Percentiles rank a stretch among this genome's conserved stretches.
Evolutionary conservation across 1,140 invertebrate genomes (phyloP).

Genomic region (Leptinotarsa undecemlineata): DNA sequence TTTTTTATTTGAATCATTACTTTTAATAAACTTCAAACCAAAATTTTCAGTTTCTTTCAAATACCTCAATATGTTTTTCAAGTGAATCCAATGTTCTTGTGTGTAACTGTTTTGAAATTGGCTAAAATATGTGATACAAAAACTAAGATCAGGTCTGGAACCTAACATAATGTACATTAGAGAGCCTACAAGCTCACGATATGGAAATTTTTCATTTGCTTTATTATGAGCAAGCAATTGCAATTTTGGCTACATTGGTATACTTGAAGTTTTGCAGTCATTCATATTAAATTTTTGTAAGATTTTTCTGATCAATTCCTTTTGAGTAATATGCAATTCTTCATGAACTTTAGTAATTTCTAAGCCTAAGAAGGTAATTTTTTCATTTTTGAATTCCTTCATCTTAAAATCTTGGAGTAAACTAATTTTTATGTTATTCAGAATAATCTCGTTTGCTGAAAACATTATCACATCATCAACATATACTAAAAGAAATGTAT

Average conservation of each 20-base stretch:
- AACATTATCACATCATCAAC: conserved; percentile 5
- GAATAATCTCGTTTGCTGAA: not conserved
- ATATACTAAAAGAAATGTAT: not conserved
- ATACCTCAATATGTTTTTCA: conserved; percentile 53
- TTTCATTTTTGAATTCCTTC: conserved; percentile 9
- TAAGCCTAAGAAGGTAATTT: not conserved
- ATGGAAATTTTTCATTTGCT: conserved; percentile 34
- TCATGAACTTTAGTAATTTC: not conserved
- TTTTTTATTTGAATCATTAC: too few relatives aligned
- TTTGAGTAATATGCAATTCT: conserved; percentile 17
- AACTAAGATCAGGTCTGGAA: conserved; percentile 55
- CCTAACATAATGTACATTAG: conserved; percentile 53
- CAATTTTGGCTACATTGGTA: conserved; percentile 42
- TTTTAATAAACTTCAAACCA: not conserved
- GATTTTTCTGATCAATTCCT: conserved; percentile 17
- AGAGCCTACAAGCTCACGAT: conserved; percentile 50
- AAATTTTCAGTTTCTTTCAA: conserved; percentile 46
- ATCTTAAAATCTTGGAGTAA: not conserved
- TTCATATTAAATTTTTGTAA: conserved; percentile 41
- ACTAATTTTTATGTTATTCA: conserved; percentile 5
- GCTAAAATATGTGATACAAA: conserved; percentile 49
- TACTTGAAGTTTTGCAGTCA: conserved; percentile 38
- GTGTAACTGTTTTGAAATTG: conserved; percentile 49
- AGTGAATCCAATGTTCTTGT: conserved; percentile 48
- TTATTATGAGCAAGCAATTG: conserved; percentile 20